Evolutionary conservation across 2,113 vertebrate genomes (phyloP), one percentile per base, ranked within the genome.

Genomic region (Cepphus grylle): DNA sequence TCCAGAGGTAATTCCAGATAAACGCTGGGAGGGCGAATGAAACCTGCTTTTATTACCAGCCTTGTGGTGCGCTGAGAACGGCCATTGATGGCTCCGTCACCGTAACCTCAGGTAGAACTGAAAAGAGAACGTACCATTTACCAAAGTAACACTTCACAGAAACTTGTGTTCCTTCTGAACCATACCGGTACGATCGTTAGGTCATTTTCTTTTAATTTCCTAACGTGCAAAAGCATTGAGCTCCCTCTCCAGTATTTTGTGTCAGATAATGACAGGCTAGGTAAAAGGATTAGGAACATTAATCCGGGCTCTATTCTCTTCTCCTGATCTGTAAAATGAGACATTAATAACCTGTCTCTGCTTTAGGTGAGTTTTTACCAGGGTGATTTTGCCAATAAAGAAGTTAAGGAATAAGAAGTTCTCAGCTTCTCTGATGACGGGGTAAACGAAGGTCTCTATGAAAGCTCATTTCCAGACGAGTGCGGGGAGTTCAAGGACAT

Each of bases 171-270:
- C 55, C 29, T 79, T 82, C 36, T 40, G n/a, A 79, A 50, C 13
- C 13, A 3, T 8, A 15, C 27, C 8, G 1, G 4, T 38, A 34
- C 1, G 3, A 42, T 43, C 6, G 0, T 53, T 70, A 13, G 61
- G 19, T 81, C 29, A 5, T 50, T 91, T 58, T 43, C 21, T 55
- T 20, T 88, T 16, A 1, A 3, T 55, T 79, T 74, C 21, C 65
- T 45, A 53, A 22, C 32, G 26, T 4, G 1, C 72, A 62, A 50
- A 59, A 90, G 36, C 19, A 36, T 45, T 15, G 55, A 87, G 42
- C n/a, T 81, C 20, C 15, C 12, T 55, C n/a, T 79, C 36, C 11
- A 5, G 20, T 50, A 17, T 43, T 90, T 63, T 2, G 4, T 56
- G 61, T 92, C 70, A 26, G 42, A 22, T 76, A 53, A 74, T 2